phyloP scores from a whole-genome alignment of 1,140 invertebrate genomes.

The Tetranychus cinnabarinus region DNA sequence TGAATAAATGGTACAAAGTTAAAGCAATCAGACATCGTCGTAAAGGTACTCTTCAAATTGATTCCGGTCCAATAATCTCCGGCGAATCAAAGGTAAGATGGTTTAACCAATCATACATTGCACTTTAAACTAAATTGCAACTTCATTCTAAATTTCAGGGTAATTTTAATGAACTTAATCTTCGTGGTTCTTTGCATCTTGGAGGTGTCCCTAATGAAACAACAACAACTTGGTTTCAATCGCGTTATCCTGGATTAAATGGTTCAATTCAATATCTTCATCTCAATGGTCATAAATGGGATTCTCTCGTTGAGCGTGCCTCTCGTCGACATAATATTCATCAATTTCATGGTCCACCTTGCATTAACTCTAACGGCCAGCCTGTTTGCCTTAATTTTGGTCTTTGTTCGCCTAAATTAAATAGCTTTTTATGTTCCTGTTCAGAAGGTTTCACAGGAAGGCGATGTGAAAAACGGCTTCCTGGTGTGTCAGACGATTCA shows the following conservation, averaged over 20 bases:
- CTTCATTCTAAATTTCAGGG: conserved; percentile 24
- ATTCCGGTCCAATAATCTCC: conserved; percentile 30
- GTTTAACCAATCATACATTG: not conserved
- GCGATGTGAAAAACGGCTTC: too few species aligned
- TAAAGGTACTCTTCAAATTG: conserved; percentile 39
- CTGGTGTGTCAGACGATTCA: too few species aligned
- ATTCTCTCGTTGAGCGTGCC: too few species aligned
- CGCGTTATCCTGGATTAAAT: conserved; percentile 43
- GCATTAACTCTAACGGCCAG: too few species aligned
- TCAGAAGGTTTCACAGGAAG: too few species aligned
- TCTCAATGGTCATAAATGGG: conserved; percentile 34
- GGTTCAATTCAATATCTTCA: conserved; percentile 61
- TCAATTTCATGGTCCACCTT: too few species aligned
- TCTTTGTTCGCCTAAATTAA: too few species aligned
- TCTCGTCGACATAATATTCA: too few species aligned
- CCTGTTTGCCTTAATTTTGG: too few species aligned
- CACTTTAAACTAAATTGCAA: too few species aligned
- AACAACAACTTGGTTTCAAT: conserved; percentile 41
- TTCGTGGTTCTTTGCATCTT: conserved; percentile 58
- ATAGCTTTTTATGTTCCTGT: too few species aligned
- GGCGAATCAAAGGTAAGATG: not conserved
- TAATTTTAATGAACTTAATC: conserved; percentile 51
- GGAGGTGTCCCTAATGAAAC: conserved; percentile 49
- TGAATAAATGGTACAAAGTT: not conserved
- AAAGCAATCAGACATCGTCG: conserved; percentile 31